These are phyloP conservation scores for Pygoscelis antarcticus DNA, from an alignment of 2,113 vertebrate species.

Conservation along the genomic window DNA sequence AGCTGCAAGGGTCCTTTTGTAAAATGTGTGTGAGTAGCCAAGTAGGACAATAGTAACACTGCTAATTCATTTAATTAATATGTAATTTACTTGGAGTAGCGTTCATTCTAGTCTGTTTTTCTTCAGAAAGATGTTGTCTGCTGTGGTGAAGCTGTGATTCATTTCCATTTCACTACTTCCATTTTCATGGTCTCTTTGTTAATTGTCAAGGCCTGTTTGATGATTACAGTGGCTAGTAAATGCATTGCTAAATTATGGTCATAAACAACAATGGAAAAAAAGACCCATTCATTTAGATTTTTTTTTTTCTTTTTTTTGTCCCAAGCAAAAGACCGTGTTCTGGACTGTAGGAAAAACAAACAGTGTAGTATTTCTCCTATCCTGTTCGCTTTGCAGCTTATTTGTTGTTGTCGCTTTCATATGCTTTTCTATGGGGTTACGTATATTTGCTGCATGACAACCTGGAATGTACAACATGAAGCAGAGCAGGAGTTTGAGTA, in stretches of 20 bases:
- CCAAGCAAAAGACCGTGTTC: not conserved
- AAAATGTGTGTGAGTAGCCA: slow-evolving; percentile 31
- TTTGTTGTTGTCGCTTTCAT: not conserved
- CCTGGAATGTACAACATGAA: not conserved
- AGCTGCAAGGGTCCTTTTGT: slow-evolving; percentile 38
- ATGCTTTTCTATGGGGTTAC: not conserved
- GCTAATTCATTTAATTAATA: slow-evolving; percentile 71
- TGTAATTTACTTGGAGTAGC: slow-evolving; percentile 58
- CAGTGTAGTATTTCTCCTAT: not conserved
- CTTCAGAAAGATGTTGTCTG: slow-evolving; percentile 66
- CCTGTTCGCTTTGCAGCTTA: not conserved
- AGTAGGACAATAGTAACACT: slow-evolving; percentile 55
- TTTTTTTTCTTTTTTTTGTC: not conserved
- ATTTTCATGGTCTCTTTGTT: slow-evolving; percentile 66
- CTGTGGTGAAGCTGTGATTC: slow-evolving; percentile 61
- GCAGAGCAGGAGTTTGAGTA: not conserved
- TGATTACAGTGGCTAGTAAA: slow-evolving; percentile 63
- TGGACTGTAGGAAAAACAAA: not conserved
- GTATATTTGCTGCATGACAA: not conserved
- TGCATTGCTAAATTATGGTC: slow-evolving; percentile 61
- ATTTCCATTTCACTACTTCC: slow-evolving; percentile 66
- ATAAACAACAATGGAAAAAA: slow-evolving; percentile 41
- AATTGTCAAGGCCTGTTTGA: slow-evolving; percentile 62
- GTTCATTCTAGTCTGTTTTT: slow-evolving; percentile 50
- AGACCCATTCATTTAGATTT: not conserved